Evolutionary conservation across 2,113 vertebrate genomes (phyloP).

Genomic region (Nothocercus julius): DNA sequence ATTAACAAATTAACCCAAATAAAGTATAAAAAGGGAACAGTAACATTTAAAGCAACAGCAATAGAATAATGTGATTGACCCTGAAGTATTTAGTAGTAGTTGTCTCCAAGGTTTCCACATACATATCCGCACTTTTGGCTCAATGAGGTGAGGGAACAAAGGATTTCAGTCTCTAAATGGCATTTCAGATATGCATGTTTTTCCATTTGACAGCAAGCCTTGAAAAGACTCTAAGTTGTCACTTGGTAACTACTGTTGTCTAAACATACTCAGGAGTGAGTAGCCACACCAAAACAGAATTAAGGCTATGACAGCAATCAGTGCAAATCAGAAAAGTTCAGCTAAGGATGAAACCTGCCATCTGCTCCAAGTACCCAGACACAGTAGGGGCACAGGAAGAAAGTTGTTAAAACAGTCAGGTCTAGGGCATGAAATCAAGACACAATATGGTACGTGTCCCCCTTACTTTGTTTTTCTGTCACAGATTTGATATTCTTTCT

Average conservation of each 20-base stretch:
- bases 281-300: conserved; percentile 33
- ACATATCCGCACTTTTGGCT: not conserved
- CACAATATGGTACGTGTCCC: not conserved
- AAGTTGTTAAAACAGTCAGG: not conserved
- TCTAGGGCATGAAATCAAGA: not conserved
- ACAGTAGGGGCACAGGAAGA: not conserved
- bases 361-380: conserved; percentile 14
- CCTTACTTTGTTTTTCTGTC: not conserved
- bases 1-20: conserved; percentile 5
- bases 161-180: not conserved
- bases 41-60: not conserved
- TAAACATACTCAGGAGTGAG: not conserved
- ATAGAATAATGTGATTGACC: not conserved
- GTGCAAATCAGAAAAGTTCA: not conserved
- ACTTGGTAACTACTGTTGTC: not conserved
- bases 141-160: not conserved
- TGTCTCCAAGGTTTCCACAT: not conserved
- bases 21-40: not conserved
- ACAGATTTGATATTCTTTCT: not conserved
- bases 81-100: not conserved
- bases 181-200: not conserved
- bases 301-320: not conserved
- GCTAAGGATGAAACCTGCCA: not conserved
- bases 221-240: not conserved
- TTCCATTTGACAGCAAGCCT: not conserved